Conservation (phyloP, 37 sponge, comb jelly and placozoan species). For the Chondrosia reniformis region DNA sequence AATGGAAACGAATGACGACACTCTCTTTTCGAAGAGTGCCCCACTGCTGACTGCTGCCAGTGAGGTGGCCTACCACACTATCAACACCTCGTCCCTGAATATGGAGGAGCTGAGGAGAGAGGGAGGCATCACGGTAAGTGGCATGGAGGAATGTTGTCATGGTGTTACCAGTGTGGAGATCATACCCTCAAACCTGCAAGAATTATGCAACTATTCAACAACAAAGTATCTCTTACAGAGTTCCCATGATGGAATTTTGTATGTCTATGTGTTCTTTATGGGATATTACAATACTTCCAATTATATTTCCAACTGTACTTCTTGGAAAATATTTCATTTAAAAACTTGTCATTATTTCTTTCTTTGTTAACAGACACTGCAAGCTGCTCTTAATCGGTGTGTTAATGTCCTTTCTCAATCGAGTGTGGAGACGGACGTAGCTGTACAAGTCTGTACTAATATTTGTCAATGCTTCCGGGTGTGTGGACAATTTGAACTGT, state of each 20-base stretch:
- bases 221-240: no score
- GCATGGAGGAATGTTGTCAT: background rate
- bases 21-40: conserved; percentile 88
- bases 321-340: no score
- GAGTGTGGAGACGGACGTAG: conserved; percentile 68
- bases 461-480: conserved; percentile 89
- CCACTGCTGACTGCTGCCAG: conserved; percentile 92
- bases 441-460: conserved; percentile 85
- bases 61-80: conserved; percentile 90
- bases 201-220: no score
- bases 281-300: no score
- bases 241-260: no score
- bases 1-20: conserved; percentile 81
- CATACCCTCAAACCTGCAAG: no score
- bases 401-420: conserved; percentile 75
- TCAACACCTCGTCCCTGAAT: conserved; percentile 92
- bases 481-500: conserved; percentile 94
- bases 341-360: background rate
- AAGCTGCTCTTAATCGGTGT: conserved; percentile 79
- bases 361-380: conserved; percentile 52
- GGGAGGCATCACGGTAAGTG: conserved; percentile 71
- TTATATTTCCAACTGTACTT: no score
- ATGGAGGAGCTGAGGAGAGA: conserved; percentile 95
- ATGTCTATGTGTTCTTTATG: no score
- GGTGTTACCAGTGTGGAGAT: background rate